Conservation (phyloP, 2,113 vertebrate species). For the Gambusia holbrooki region DNA sequence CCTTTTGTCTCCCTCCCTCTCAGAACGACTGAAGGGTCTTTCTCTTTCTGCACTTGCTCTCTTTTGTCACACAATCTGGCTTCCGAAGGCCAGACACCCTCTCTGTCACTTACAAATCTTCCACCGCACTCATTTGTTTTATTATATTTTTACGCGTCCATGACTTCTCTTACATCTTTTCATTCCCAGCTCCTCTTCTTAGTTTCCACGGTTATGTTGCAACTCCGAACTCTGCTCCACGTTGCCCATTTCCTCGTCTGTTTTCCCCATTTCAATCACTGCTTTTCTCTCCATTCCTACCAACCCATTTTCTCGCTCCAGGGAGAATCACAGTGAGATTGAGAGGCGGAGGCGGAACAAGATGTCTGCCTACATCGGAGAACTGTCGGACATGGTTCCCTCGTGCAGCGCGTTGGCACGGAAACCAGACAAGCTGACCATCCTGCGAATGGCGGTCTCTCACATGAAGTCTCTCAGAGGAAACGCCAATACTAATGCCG, state of each 20-base stretch:
- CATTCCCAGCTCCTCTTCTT: slow-evolving; percentile 30
- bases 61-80: slow-evolving; percentile 57
- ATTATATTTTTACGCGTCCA: slow-evolving; percentile 32
- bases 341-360: slow-evolving; percentile 81
- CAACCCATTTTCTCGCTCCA: slow-evolving; percentile 56
- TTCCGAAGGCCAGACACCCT: slow-evolving; percentile 58
- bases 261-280: slow-evolving; percentile 54
- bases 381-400: slow-evolving; percentile 95
- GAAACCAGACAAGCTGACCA: slow-evolving; percentile 98
- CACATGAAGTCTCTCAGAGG: slow-evolving; percentile 97
- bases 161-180: slow-evolving; percentile 36
- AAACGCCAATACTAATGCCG: slow-evolving; percentile 88
- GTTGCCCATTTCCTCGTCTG: slow-evolving; percentile 61
- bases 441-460: slow-evolving; percentile 97
- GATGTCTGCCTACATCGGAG: slow-evolving; percentile 83
- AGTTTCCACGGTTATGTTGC: slow-evolving; percentile 41
- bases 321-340: slow-evolving; percentile 83
- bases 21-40: slow-evolving; percentile 66
- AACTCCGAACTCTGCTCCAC: slow-evolving; percentile 64
- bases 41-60: slow-evolving; percentile 61
- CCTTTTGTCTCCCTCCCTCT: slow-evolving; percentile 52
- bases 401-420: slow-evolving; percentile 96
- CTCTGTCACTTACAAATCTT: slow-evolving; percentile 51
- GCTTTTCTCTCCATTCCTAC: slow-evolving; percentile 51
- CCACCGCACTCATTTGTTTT: slow-evolving; percentile 37